Conservation (phyloP, 1,140 invertebrate genomes). For the Campoletis sonorensis region DNA sequence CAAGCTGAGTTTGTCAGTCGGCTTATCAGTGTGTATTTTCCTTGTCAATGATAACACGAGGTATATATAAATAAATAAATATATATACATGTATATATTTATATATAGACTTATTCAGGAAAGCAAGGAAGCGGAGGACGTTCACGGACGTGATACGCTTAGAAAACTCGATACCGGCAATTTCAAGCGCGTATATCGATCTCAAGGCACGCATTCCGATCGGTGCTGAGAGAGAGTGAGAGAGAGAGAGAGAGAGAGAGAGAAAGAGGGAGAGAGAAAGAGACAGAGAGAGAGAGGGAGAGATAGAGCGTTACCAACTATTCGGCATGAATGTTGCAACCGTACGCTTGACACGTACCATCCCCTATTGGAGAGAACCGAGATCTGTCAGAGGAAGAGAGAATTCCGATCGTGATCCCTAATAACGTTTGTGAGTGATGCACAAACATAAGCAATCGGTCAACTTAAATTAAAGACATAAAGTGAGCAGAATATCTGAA, state of each 20-base stretch:
- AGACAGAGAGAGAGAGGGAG: not conserved
- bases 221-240: not conserved
- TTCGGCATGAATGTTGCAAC: not conserved
- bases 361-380: not conserved
- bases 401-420: not conserved
- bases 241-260: not conserved
- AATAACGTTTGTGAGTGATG: too few species aligned
- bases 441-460: too few species aligned
- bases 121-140: not conserved
- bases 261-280: not conserved
- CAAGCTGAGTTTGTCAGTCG: too few species aligned
- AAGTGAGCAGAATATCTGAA: too few species aligned
- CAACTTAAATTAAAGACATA: too few species aligned
- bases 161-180: not conserved
- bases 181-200: conserved; percentile 3
- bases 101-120: not conserved
- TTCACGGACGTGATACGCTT: not conserved
- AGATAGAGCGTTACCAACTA: not conserved
- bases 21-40: not conserved
- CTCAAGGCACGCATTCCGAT: not conserved
- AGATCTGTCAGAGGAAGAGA: not conserved
- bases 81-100: too few species aligned
- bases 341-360: conserved; percentile 12
- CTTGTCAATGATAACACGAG: not conserved
- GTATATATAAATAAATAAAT: too few species aligned